Conservation (phyloP, 2,113 vertebrate genomes). For the Rana temporaria region DNA sequence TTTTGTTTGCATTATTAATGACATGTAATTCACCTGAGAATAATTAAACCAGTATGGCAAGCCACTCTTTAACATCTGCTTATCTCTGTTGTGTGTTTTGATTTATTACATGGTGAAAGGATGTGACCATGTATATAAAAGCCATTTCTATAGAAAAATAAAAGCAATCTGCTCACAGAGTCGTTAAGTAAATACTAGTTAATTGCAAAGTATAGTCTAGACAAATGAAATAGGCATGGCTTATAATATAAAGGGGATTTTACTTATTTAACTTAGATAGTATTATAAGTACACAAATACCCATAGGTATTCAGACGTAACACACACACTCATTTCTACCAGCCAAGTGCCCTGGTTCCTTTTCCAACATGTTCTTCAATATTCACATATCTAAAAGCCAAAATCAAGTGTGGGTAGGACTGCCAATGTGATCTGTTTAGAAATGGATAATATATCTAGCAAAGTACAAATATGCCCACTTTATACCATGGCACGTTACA, state of each 20-base stretch:
- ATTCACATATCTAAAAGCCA: no score
- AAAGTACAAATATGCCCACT: no score
- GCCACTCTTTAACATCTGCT: constrained; percentile 28
- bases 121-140: constrained; percentile 41
- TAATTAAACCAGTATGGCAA: constrained; percentile 17
- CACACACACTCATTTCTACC: no score
- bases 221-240: neutral
- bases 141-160: constrained; percentile 1
- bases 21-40: constrained; percentile 29
- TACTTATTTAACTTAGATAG: neutral
- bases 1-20: constrained; percentile 56
- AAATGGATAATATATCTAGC: no score
- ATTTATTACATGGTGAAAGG: constrained; percentile 43
- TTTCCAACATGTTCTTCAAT: no score
- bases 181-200: neutral
- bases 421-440: no score
- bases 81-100: constrained; percentile 41
- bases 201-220: neutral
- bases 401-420: no score
- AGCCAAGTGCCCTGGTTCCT: no score
- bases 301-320: no score
- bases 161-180: neutral
- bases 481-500: no score
- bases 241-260: neutral
- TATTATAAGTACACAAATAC: no score